These are phyloP conservation scores for Prionailurus viverrinus DNA, from an alignment of 2,113 vertebrate species.

Conservation along the genomic window DNA sequence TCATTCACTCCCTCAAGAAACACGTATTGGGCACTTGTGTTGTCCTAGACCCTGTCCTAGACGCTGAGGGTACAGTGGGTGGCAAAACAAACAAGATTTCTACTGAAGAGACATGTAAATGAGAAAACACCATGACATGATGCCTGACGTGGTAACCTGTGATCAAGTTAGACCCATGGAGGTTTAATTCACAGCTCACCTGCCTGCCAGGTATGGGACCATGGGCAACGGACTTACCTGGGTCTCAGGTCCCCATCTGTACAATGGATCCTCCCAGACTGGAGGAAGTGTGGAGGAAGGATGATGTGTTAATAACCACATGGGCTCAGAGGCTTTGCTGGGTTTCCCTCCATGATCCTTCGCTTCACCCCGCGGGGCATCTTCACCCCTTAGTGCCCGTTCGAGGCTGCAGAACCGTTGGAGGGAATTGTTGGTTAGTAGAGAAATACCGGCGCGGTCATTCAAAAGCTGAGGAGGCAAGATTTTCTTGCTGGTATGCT, in stretches of 20 bases:
- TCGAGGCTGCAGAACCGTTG: background rate
- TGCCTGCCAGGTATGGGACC: background rate
- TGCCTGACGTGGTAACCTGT: background rate
- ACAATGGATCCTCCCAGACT: background rate
- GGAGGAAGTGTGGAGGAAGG: background rate
- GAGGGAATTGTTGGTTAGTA: background rate
- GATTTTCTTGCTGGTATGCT: background rate
- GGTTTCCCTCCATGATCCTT: background rate
- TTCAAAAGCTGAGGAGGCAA: background rate
- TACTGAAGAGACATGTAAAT: background rate
- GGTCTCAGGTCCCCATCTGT: background rate
- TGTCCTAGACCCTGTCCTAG: background rate
- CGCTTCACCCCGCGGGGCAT: accelerated
- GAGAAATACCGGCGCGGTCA: background rate
- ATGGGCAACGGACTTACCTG: background rate
- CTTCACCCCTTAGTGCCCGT: accelerated
- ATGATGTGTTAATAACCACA: accelerated
- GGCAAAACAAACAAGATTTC: background rate
- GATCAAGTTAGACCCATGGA: background rate
- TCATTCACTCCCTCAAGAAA: too few species aligned
- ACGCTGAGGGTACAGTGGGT: background rate
- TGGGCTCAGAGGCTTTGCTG: background rate
- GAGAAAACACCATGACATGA: background rate
- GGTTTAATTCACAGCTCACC: background rate
- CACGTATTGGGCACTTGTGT: accelerated